Percentiles rank a stretch among this genome's conserved stretches.
These are phyloP conservation scores for Anthopleura sola DNA, from an alignment of 64 coral and sea anemone genomes.

Conservation along the genomic window DNA sequence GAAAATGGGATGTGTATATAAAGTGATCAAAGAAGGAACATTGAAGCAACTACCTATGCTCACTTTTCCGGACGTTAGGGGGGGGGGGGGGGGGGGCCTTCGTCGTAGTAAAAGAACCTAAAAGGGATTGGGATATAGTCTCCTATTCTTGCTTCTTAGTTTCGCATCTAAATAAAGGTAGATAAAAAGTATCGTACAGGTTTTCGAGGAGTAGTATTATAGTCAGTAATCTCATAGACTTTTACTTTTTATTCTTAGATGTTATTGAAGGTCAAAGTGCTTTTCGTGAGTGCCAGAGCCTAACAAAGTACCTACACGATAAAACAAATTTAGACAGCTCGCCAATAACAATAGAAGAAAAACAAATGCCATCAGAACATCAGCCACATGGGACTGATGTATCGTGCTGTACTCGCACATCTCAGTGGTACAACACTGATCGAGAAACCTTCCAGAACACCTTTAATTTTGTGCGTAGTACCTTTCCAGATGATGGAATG, in stretches of 20 bases:
- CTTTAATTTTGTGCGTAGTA: neutral
- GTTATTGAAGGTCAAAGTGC: slow-evolving; percentile 6
- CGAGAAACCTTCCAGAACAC: neutral
- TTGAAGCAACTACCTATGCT: too few species aligned
- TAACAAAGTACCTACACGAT: neutral
- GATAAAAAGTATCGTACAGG: too few species aligned
- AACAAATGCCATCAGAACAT: neutral
- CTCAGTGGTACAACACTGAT: neutral
- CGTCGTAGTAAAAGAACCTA: too few species aligned
- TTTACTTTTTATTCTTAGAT: neutral
- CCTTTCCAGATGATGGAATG: neutral
- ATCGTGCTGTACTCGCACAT: neutral
- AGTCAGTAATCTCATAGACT: neutral
- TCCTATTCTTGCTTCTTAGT: neutral
- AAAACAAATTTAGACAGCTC: neutral
- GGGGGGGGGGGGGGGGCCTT: too few species aligned
- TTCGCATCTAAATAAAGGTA: too few species aligned
- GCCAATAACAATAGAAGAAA: neutral
- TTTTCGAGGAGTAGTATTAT: neutral
- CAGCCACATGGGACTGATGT: neutral
- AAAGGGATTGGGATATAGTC: too few species aligned
- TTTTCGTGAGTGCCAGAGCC: neutral
- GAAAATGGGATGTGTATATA: too few species aligned
- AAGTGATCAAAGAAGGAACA: too few species aligned
- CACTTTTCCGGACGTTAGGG: too few species aligned